Base-by-base conservation (phyloP, 1,140 invertebrate genomes). In the Camponotus vicinus region DNA sequence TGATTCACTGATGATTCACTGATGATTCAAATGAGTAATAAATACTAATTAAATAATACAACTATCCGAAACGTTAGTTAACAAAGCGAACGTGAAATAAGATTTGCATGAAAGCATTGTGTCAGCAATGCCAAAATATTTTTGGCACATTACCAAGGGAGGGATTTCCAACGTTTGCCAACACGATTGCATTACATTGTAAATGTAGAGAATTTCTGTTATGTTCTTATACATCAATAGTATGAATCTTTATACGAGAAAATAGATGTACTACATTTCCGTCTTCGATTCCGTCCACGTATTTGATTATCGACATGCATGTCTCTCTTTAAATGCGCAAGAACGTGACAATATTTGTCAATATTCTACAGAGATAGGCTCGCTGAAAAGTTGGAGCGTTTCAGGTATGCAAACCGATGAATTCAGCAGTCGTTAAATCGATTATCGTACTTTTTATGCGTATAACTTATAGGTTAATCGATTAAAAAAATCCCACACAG, bases 231-330 rank as follows among this genome's bases (percentile, higher is more conserved):
- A 42, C 69, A 45, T 13, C 52, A 6, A 61, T 73, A 27, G 55
- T 32, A 80, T 80, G 78, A 59, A 73, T 82, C 49, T 75, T 83
- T 83, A 83, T 63, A 27, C n/a, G n/a, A 73, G 40, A 52, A 73
- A 82, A 61, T 69, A 61, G 34, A 75, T 15, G 55, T 45, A 61
- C n/a, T 27, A 61, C 4, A 40, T 61, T 73, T 61, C 32, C 3
- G 69, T 61, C 79, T 75, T 83, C 69, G 27, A 83, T 83, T 83
- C 79, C 40, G 42, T n/a, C 40, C 79, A 83, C 79, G 79, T 83
- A 83, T 73, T 75, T 83, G 69, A 73, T 83, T 83, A 75, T 83
- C 79, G 69, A 83, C 79, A 49, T 61, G 79, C 6, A 40, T 40
- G 3, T 40, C 21, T 83, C 69, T 73, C 40, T 73, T 73, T 57